These are phyloP conservation scores for Allobates femoralis DNA, from an alignment of 2,797 vertebrate genomes.

Conservation along the genomic window DNA sequence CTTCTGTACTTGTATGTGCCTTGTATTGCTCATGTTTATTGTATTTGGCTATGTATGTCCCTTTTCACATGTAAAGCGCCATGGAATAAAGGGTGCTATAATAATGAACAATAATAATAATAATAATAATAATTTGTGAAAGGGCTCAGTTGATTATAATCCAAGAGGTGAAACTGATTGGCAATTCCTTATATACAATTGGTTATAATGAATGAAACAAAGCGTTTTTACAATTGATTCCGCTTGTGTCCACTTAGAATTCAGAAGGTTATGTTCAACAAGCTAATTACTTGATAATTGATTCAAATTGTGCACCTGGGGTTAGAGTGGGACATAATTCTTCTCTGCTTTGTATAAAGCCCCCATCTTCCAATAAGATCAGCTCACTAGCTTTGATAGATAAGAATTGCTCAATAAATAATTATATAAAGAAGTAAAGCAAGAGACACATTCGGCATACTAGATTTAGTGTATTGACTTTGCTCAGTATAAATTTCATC, in stretches of 20 bases:
- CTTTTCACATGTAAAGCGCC: too few relatives aligned
- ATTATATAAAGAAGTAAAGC: constrained; percentile 49
- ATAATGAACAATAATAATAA: too few relatives aligned
- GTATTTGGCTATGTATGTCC: too few relatives aligned
- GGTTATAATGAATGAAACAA: background rate
- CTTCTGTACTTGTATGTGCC: too few relatives aligned
- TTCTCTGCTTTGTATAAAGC: constrained; percentile 27
- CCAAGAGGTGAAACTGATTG: background rate
- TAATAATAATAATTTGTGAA: too few relatives aligned
- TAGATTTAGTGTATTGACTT: constrained; percentile 51
- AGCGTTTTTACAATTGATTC: background rate
- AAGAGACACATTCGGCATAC: constrained; percentile 48
- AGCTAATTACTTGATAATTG: constrained; percentile 51
- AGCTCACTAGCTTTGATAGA: constrained; percentile 34
- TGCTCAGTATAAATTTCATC: constrained; percentile 41
- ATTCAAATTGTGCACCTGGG: constrained; percentile 49
- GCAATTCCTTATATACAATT: background rate
- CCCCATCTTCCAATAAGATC: constrained; percentile 31
- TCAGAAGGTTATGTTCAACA: constrained; percentile 19
- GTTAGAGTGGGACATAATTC: constrained; percentile 48
- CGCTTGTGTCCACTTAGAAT: background rate
- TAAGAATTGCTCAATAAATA: constrained; percentile 55
- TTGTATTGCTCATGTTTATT: too few relatives aligned
- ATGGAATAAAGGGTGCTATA: too few relatives aligned
- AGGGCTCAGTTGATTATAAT: background rate